Percentiles rank a stretch among this genome's conserved stretches.
phyloP scores from a whole-genome alignment of 92 coral and sea anemone species.

The Epizoanthus rinbou region DNA sequence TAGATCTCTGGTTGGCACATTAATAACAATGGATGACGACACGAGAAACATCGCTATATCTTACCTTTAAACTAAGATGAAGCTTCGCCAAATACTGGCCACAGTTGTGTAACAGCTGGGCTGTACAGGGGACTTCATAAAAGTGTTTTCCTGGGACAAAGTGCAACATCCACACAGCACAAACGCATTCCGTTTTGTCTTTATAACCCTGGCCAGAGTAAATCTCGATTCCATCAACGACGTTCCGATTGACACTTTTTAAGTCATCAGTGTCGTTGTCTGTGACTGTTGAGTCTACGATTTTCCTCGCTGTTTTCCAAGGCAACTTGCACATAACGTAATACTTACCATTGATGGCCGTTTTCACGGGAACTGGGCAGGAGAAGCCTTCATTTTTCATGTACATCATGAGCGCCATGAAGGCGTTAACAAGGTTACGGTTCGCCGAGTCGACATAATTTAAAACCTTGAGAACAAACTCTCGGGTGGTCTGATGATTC shows the following conservation, averaged over 20 bases:
- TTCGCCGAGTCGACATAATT: constrained; percentile 62
- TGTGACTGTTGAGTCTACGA: no score
- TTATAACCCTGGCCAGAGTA: constrained; percentile 40
- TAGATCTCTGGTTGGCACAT: no score
- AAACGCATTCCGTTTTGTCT: constrained; percentile 38
- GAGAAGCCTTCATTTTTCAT: constrained; percentile 50
- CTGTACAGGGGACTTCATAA: constrained; percentile 52
- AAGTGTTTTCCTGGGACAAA: constrained; percentile 64
- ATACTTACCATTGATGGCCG: constrained; percentile 20
- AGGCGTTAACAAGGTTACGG: constrained; percentile 54
- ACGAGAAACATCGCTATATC: no score
- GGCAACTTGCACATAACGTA: constrained; percentile 31
- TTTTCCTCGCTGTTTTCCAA: constrained; percentile 17
- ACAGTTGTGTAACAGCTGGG: constrained; percentile 17
- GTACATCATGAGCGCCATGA: constrained; percentile 55
- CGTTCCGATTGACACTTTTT: background rate
- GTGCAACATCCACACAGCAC: constrained; percentile 60
- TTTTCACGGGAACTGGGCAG: constrained; percentile 58
- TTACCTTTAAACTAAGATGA: constrained; percentile 27
- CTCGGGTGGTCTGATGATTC: constrained; percentile 13
- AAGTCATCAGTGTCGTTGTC: background rate
- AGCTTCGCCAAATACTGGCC: constrained; percentile 25
- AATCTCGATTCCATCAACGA: constrained; percentile 35
- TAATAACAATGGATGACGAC: no score
- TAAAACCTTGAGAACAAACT: constrained; percentile 71